Base-by-base conservation (phyloP, 1,140 invertebrate species). In the Orius laevigatus region DNA sequence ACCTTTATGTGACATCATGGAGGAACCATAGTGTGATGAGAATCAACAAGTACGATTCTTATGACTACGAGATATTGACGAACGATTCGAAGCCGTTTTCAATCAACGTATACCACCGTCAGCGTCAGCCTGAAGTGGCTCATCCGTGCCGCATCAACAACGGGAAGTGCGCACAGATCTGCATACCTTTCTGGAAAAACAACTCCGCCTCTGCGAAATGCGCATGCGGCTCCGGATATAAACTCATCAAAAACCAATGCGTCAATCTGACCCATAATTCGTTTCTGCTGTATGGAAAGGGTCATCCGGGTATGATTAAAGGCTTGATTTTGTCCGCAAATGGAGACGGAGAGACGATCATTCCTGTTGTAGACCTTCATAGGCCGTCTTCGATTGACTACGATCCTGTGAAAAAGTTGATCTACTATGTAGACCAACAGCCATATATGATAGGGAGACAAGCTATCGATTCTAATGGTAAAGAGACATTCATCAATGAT, bases 111-210 rank as follows among this genome's bases (percentile, higher is more conserved):
- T 84, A 73, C 62, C 82, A 87, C 61, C 66, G 75, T 46, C 79
- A 80, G 60, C 66, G 75, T 43, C 83, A 86, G 63, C 82, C 82
- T 11, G 66, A 76, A 72, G 74, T 73, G 53, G 59, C 69, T 10
- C 81, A 86, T 68, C 81, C 81, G 33, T 89, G 85, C 62, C 68
- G 72, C 53, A 63, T 63, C 20, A 54, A 69, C 49, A 79, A 80
- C 59, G 79, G 78, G 56, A 75, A 75, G 40, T 87, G 83, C 66
- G 72, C 75, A 51, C 82, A 87, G 64, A 67, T 82, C 41, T 88
- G 84, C 64, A 67, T 75, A 41, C 68, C 75, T 3, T 55, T 67
- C 8, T 79, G 74, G 69, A 70, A 68, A 34, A 65, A 67, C n/a
- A 59, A 62, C 56, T 57, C 65, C 57, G 61, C 69, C 48, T n/a